Evolutionary conservation across 2,888 invertebrate species (phyloP), one percentile per base, ranked within the genome.

Genomic region (Archips crataeganus): DNA sequence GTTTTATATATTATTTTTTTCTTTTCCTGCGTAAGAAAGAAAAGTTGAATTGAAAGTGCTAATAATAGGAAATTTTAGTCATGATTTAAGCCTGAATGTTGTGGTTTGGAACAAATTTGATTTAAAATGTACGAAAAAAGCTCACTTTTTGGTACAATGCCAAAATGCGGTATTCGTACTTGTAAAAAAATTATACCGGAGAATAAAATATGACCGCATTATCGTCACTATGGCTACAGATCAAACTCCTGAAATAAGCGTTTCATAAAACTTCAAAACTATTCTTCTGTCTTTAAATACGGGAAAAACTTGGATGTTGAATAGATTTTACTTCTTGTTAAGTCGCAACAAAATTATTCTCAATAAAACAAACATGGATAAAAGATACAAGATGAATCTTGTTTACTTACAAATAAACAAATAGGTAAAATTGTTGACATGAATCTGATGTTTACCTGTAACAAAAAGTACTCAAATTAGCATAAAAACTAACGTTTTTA

Each of bases 361-460:
- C 11, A 66, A 23, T 51, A 60, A 60, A 64, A 60, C 49, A 42
- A 49, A 65, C 65, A 66, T 34, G 45, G 54, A 11, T 47, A 36
- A 13, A 54, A 68, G 6, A 65, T 49, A 23, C 45, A 32, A 54
- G 57, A 62, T 10, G 65, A 39, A 66, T 61, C 51, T 61, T 23
- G 63, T 64, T 73, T 73, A 73, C 73, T 73, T 73, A 73, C 73
- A 51, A 69, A 69, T 59, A 69, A 64, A 15, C 64, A 62, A 54
- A 57, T 1, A 60, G 69, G 64, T 32, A 6, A 59, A 59, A 51
- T 60, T 64, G 68, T 69, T 68, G 73, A 6, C 51, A 60, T 59
- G 63, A 69, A 68, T 69, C 42, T 59, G 59, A 68, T 69, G 68
- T 69, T 73, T 73, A 73, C 73, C 73, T 73, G 73, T 59, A 73